These are phyloP conservation scores for Trididemnum miniatum DNA, from an alignment of 23 tunicate species.

Conservation along the genomic window DNA sequence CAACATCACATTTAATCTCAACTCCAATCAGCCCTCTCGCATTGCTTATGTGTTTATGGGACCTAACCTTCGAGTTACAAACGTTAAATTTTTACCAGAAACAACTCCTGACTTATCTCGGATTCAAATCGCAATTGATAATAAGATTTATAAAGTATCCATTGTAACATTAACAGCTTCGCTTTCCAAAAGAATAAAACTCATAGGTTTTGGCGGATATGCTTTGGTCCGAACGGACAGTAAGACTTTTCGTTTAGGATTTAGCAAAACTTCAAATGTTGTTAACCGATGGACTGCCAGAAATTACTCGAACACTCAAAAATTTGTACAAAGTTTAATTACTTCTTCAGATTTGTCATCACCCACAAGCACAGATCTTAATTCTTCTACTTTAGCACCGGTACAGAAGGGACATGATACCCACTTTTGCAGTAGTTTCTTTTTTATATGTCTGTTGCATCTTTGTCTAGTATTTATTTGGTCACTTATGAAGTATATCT, in stretches of 20 bases:
- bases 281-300: slow-evolving; percentile 11
- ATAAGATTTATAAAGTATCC: slow-evolving; percentile 9
- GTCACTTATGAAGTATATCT: background rate
- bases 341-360: slow-evolving; percentile 2
- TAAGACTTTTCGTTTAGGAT: background rate
- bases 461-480: background rate
- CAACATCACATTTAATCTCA: slow-evolving; percentile 32
- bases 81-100: slow-evolving; percentile 5
- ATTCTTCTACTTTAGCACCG: no score
- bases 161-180: slow-evolving; percentile 32
- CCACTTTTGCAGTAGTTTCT: background rate
- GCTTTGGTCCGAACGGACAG: background rate
- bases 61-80: slow-evolving; percentile 33
- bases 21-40: slow-evolving; percentile 6
- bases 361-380: no score
- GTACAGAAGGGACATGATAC: background rate
- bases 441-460: background rate
- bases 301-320: background rate
- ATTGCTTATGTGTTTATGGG: slow-evolving; percentile 54
- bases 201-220: slow-evolving; percentile 56
- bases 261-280: background rate
- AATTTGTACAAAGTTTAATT: slow-evolving; percentile 20
- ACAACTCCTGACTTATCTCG: background rate
- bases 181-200: slow-evolving; percentile 7
- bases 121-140: slow-evolving; percentile 14